Evolutionary conservation across 2,113 vertebrate species (phyloP).

Genomic region (Urocitellus parryii): DNA sequence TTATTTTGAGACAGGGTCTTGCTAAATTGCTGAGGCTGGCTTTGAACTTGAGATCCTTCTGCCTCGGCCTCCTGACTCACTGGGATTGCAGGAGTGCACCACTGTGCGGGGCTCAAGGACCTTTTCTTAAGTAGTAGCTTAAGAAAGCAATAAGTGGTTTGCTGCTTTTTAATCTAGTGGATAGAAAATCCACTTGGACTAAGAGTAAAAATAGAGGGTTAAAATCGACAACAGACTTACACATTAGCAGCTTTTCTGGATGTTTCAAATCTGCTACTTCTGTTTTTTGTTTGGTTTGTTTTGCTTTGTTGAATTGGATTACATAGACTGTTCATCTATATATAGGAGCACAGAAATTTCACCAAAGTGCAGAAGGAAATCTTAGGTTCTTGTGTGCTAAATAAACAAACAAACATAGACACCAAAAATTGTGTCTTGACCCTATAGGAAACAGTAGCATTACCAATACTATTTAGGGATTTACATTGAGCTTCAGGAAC

Average conservation of each 20-base stretch:
- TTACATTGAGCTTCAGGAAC: conserved; percentile 77
- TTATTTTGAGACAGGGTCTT: too few species aligned
- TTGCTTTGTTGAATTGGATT: conserved; percentile 36
- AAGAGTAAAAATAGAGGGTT: conserved; percentile 8
- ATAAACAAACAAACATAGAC: background rate
- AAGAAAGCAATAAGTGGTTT: background rate
- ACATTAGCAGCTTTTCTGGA: background rate
- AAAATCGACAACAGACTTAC: background rate
- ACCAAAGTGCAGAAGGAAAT: background rate
- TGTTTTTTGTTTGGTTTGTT: background rate
- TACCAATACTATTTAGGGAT: conserved; percentile 70
- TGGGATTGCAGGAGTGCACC: too few species aligned
- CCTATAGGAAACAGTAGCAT: conserved; percentile 65
- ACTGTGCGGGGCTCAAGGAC: background rate
- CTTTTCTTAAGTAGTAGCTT: background rate
- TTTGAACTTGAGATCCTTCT: too few species aligned
- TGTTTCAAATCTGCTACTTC: background rate
- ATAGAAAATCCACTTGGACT: background rate
- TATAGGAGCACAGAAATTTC: background rate
- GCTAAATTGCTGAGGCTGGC: too few species aligned
- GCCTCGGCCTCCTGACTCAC: too few species aligned
- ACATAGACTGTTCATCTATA: background rate
- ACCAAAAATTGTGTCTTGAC: background rate
- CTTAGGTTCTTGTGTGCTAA: background rate
- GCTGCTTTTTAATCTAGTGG: background rate